These are phyloP conservation scores for Cyclura pinguis DNA, from an alignment of 2,797 vertebrate genomes.

Conservation along the genomic window DNA sequence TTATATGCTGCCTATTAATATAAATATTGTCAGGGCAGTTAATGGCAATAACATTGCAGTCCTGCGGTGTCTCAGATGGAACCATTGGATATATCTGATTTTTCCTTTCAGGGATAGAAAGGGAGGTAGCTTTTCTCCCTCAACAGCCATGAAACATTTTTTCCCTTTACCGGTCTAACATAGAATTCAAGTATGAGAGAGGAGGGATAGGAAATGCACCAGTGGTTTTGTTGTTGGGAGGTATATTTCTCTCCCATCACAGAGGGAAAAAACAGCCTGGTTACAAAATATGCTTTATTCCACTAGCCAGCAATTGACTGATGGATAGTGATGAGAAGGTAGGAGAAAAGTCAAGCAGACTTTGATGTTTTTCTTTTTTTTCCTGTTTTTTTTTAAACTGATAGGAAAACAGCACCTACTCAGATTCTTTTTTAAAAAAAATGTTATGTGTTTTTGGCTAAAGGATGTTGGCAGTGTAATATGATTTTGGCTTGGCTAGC, in stretches of 20 bases:
- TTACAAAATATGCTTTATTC: neutral
- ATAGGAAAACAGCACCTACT: neutral
- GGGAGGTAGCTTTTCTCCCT: neutral
- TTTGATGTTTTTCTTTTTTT: neutral
- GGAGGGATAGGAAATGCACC: neutral
- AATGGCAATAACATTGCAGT: too few relatives aligned
- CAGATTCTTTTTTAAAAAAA: neutral
- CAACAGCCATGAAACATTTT: neutral
- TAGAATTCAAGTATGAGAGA: neutral
- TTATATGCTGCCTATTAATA: neutral
- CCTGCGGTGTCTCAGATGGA: neutral
- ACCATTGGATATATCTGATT: neutral
- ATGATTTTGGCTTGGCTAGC: neutral
- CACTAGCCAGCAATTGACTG: neutral
- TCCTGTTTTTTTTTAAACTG: too few relatives aligned
- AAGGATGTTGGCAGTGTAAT: neutral
- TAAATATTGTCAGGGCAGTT: neutral
- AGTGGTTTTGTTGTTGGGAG: neutral
- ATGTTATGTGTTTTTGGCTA: neutral
- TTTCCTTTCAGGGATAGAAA: neutral
- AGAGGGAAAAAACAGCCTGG: neutral
- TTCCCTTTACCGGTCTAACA: neutral
- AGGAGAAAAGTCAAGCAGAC: neutral
- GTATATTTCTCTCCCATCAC: neutral
- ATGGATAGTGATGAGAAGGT: neutral